phyloP scores from a whole-genome alignment of 1,140 invertebrate species.

The Aphelenchoides fujianensis region DNA sequence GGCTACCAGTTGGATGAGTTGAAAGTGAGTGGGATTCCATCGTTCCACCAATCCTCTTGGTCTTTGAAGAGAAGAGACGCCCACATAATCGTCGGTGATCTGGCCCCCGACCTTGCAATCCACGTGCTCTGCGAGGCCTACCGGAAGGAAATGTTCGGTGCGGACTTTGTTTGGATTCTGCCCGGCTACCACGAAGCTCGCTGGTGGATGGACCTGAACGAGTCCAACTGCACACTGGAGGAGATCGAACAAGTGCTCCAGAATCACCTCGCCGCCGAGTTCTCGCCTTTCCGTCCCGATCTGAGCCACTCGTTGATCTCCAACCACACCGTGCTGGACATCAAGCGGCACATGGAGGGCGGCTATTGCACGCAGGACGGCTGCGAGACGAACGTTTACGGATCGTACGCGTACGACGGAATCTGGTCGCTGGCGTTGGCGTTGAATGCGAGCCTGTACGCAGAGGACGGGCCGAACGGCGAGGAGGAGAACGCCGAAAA shows the following conservation, averaged over 20 bases:
- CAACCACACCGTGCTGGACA: slow-evolving; percentile 7
- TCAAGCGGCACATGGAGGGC: slow-evolving; percentile 2
- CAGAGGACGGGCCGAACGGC: slow-evolving; percentile 21
- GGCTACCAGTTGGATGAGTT: slow-evolving; percentile 74
- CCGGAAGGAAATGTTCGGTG: slow-evolving; percentile 72
- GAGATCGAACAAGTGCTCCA: slow-evolving; percentile 73
- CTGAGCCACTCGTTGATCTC: background rate
- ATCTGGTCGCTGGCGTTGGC: slow-evolving; percentile 58
- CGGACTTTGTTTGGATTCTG: slow-evolving; percentile 93
- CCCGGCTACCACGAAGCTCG: slow-evolving; percentile 73
- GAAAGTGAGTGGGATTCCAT: slow-evolving; percentile 69
- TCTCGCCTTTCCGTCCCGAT: slow-evolving; percentile 73
- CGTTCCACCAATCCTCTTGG: too few relatives aligned
- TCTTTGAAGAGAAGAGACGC: slow-evolving; percentile 76
- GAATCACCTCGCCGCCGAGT: slow-evolving; percentile 82
- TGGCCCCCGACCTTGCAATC: slow-evolving; percentile 87
- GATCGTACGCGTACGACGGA: slow-evolving; percentile 58
- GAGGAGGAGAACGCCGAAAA: slow-evolving; percentile 10
- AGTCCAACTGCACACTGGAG: slow-evolving; percentile 62
- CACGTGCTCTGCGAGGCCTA: slow-evolving; percentile 84
- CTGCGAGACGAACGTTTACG: slow-evolving; percentile 36
- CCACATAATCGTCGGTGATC: slow-evolving; percentile 91
- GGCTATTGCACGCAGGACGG: slow-evolving; percentile 21
- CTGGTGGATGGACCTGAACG: slow-evolving; percentile 71
- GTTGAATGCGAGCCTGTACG: slow-evolving; percentile 42